Evolutionary conservation across 2,797 vertebrate genomes (phyloP).

Genomic region (Mionectes olivaceus): DNA sequence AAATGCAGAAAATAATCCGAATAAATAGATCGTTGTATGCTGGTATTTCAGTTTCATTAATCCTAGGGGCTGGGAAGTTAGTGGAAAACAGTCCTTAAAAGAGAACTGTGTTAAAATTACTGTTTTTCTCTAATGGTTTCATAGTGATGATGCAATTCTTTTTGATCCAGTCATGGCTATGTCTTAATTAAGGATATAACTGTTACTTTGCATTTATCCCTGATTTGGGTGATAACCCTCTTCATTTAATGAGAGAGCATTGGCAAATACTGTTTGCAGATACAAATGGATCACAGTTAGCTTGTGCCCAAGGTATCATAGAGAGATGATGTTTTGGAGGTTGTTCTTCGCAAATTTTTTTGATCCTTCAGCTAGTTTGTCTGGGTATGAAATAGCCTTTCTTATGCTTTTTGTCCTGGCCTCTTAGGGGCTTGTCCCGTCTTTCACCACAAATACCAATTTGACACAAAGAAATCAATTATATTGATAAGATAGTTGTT

Average conservation of each 20-base stretch:
- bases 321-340: not conserved
- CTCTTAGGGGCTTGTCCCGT: not conserved
- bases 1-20: not conserved
- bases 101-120: not conserved
- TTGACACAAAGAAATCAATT: not conserved
- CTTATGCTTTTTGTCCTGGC: not conserved
- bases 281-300: not conserved
- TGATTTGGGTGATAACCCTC: not conserved
- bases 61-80: not conserved
- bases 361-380: not conserved
- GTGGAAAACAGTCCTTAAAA: not conserved
- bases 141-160: not conserved
- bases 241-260: not conserved
- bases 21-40: not conserved
- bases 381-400: not conserved
- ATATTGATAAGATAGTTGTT: not conserved
- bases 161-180: not conserved
- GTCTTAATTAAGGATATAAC: not conserved
- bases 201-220: not conserved
- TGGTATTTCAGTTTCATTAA: not conserved
- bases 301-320: not conserved
- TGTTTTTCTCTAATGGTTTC: not conserved
- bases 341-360: not conserved
- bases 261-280: not conserved
- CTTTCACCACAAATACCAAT: not conserved